Base-by-base conservation (phyloP, 1,140 invertebrate genomes). In the Zophobas atratus region DNA sequence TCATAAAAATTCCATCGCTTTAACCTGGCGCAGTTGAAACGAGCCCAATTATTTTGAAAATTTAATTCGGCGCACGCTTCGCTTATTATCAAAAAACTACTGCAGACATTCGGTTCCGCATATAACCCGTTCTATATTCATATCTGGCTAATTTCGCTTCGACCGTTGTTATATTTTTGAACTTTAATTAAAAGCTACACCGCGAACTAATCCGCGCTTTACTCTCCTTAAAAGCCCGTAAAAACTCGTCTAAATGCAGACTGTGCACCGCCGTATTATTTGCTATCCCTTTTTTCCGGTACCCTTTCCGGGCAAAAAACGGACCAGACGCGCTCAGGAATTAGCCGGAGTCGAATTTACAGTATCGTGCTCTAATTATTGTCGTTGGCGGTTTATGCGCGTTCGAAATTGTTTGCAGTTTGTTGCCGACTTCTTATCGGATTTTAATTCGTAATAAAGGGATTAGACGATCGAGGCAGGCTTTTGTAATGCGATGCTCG, bases 141-240 rank as follows among this genome's bases (percentile, higher is more conserved):
- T 79, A 76, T 79, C 70, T 57, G 60, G 76, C 77, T 75, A 81
- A 81, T 81, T 81, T 73, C 49, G 70, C 38, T 43, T 67, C 60
- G 46, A 72, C 77, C 77, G 70, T 79, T 73, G 80, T 79, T 81
- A 81, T 81, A 67, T 67, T 81, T 79, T 81, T 79, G 80, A 81
- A 81, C 70, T 81, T 81, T 81, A 81, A 81, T 81, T 81, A 81
- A 81, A 81, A 81, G 78, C 79, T 79, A 77, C 80, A 79, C 76
- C 78, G 71, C 78, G 72, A 79, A 79, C 77, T 77, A 81, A 81
- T 81, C 77, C 80, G 48, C 75, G 77, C 53, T 70, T 71, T 80
- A n/a, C 53, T 63, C 72, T 77, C 56, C 76, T 81, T 81, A 76
- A 72, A 77, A 79, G 63, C 60, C 60, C 71, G 74, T 75, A 81